Evolutionary conservation across 2,888 invertebrate species (phyloP), one percentile per base, ranked within the genome.

Genomic region (Stratiomys singularior): DNA sequence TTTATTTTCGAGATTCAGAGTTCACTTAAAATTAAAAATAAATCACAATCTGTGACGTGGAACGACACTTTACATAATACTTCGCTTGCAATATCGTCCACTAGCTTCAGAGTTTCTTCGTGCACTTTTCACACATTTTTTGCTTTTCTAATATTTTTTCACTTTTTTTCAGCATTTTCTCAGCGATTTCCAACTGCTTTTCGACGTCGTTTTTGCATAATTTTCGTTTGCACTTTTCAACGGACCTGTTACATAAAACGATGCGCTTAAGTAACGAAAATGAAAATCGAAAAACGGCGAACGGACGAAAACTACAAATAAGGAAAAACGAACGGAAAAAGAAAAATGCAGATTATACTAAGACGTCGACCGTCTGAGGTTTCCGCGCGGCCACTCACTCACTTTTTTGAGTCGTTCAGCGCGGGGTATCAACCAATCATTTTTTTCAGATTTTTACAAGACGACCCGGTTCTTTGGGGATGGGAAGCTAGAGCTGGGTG

Each of bases 211-310:
- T 27, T 64, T 64, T 64, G 64, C 64, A 64, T 64, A 64, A 64
- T 18, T 69, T 69, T 47, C 4, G 18, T 18, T 66, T 46, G 23
- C 69, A 69, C 69, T 69, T 69, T 69, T 69, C 69, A 47, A 46
- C 66, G 30, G 15, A 27, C 47, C 69, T 69, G 69, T 69, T 69
- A 69, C 25, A 25, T 69, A 69, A 69, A 64, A 64, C 60, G 28
- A 69, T 69, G 28, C 47, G 69, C 69, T 69, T 69, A 30, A 69
- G 69, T 69, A 47, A 47, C 69, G n/a, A 69, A 69, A 47, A 67
- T 46, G 23, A 67, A 11, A 27, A 18, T 21, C 30, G 46, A 21
- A 67, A 46, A 46, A 67, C 27, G 27, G 64, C 28, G 64, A 21
- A 67, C 9, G n/a, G 67, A 67, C 9, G 67, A 67, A 46, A 46